These are phyloP conservation scores for Drosophila pseudoananassae DNA, from an alignment of 1,140 invertebrate species.

Conservation along the genomic window DNA sequence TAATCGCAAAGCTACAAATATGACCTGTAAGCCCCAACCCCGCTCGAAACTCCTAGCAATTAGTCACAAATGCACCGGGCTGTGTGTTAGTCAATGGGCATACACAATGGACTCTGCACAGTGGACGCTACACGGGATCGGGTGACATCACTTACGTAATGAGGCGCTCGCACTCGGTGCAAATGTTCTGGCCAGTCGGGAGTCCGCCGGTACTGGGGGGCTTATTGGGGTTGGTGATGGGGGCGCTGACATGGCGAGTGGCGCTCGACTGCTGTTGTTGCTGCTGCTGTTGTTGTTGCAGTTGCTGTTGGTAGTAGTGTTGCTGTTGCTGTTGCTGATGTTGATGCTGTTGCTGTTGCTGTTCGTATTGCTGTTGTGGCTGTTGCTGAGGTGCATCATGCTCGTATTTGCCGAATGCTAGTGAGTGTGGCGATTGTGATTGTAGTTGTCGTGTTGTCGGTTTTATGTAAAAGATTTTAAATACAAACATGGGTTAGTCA, in stretches of 20 bases:
- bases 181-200: conserved; percentile 94
- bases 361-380: conserved; percentile 42
- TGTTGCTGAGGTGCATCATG: conserved; percentile 79
- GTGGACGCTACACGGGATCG: background rate
- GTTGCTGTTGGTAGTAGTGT: conserved; percentile 60
- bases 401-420: conserved; percentile 67
- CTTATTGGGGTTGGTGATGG: conserved; percentile 88
- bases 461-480: conserved; percentile 63
- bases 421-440: conserved; percentile 19
- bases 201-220: conserved; percentile 89
- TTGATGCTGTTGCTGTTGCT: conserved; percentile 64
- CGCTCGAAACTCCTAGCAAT: conserved; percentile 6
- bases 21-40: background rate
- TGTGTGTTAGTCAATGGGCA: conserved; percentile 48
- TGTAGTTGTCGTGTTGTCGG: conserved; percentile 26
- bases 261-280: conserved; percentile 64
- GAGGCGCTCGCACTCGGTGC: conserved; percentile 95
- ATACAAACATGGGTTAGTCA: conserved; percentile 73
- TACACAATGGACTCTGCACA: conserved; percentile 27
- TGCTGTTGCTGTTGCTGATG: conserved; percentile 63
- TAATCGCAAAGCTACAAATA: conserved; percentile 12
- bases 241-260: conserved; percentile 88
- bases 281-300: conserved; percentile 62
- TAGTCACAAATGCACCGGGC: conserved; percentile 36
- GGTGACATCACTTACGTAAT: conserved; percentile 92